Evolutionary conservation across 2,888 invertebrate species (phyloP).

Genomic region (Drosophila yooni): DNA sequence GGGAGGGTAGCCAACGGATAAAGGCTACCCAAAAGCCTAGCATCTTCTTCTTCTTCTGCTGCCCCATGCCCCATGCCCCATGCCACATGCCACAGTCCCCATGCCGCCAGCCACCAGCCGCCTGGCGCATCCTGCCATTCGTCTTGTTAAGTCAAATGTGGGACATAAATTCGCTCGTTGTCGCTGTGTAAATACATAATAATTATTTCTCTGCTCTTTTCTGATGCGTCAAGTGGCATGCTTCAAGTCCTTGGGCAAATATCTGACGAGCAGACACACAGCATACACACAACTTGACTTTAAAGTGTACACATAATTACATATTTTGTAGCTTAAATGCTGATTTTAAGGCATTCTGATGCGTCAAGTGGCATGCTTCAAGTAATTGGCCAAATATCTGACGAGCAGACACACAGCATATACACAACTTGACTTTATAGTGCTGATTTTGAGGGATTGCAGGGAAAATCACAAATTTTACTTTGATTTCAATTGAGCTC

Average conservation of each 20-base stretch:
- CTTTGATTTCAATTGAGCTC: not conserved
- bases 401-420: not conserved
- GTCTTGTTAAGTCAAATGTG: slow-evolving; percentile 66
- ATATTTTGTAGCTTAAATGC: not conserved
- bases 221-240: slow-evolving; percentile 30
- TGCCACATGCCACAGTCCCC: not conserved
- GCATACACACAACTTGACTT: not conserved
- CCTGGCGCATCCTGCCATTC: slow-evolving; percentile 11
- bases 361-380: slow-evolving; percentile 30
- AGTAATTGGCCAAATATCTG: slow-evolving; percentile 28
- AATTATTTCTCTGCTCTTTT: slow-evolving; percentile 69
- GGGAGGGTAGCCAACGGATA: not conserved
- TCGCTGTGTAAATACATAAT: slow-evolving; percentile 70
- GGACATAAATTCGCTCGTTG: slow-evolving; percentile 57
- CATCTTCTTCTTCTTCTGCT: not conserved
- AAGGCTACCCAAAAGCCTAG: slow-evolving; percentile 38
- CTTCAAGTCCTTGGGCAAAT: slow-evolving; percentile 31
- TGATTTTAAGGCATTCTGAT: slow-evolving; percentile 20
- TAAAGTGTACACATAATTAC: slow-evolving; percentile 4
- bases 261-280: slow-evolving; percentile 6
- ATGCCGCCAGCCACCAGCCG: not conserved
- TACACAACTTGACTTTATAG: slow-evolving; percentile 2
- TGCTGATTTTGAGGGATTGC: too few species aligned
- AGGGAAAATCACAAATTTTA: not conserved
- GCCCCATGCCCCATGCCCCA: not conserved